Evolutionary conservation across 2,888 invertebrate species (phyloP).

Genomic region (Glyphotaelius pellucidus): DNA sequence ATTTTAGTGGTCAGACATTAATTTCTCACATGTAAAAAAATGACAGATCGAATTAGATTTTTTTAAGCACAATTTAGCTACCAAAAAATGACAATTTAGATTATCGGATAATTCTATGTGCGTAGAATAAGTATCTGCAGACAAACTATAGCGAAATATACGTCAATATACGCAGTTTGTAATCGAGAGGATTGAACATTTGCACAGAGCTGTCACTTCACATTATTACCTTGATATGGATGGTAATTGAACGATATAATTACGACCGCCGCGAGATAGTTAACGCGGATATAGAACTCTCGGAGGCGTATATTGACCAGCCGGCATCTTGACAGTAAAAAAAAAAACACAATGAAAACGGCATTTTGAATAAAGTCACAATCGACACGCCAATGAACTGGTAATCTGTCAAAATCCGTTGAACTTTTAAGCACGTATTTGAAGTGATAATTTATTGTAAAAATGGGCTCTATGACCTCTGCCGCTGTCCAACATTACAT

Average conservation of each 20-base stretch:
- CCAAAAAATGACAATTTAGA: background rate
- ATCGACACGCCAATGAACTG: constrained; percentile 31
- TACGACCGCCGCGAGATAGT: background rate
- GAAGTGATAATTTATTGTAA: constrained; percentile 27
- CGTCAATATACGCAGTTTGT: background rate
- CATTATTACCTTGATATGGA: constrained; percentile 23
- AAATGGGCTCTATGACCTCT: constrained; percentile 57
- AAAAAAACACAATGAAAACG: constrained; percentile 34
- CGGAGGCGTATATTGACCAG: constrained; percentile 22
- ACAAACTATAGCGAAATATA: background rate
- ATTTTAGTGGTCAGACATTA: background rate
- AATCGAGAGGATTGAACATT: background rate
- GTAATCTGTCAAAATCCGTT: constrained; percentile 46
- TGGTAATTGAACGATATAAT: background rate
- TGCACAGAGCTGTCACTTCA: constrained; percentile 5
- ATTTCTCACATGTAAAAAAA: background rate
- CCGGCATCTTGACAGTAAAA: constrained; percentile 51
- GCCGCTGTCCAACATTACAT: constrained; percentile 60
- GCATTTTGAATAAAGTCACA: constrained; percentile 23
- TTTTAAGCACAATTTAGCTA: background rate
- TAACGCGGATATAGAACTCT: constrained; percentile 17
- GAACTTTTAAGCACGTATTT: background rate
- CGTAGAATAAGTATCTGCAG: background rate
- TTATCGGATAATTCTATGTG: background rate
- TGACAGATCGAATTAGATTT: background rate